A percentile compares a stretch with the other conserved stretches of the same genome.
Conservation (phyloP, 2,888 invertebrate genomes). For the Scaptomyza caliginosa region DNA sequence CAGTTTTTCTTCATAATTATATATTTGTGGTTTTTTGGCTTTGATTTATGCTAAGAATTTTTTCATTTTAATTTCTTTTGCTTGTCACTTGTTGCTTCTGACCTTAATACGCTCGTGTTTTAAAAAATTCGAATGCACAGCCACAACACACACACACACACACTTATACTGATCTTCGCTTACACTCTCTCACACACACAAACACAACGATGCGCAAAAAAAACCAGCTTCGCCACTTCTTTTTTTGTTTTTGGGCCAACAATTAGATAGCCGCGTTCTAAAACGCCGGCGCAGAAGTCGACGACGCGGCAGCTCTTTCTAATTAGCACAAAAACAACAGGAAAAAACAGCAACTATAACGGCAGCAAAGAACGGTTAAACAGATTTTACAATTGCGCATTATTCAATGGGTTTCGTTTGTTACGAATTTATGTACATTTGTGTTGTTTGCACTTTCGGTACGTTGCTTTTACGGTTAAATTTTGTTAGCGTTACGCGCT, state of each 20-base stretch:
- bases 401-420: conserved; percentile 27
- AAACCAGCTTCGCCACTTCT: conserved; percentile 64
- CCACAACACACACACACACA: conserved; percentile 25
- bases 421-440: conserved; percentile 27
- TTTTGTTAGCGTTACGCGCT: conserved; percentile 54
- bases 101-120: conserved; percentile 67
- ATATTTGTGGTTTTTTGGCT: conserved; percentile 25
- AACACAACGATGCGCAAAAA: conserved; percentile 56
- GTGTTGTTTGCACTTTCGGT: conserved; percentile 54
- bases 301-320: conserved; percentile 41
- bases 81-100: conserved; percentile 73
- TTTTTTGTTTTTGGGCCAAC: conserved; percentile 62
- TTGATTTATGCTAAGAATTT: conserved; percentile 63
- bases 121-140: conserved; percentile 72
- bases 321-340: conserved; percentile 55
- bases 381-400: conserved; percentile 27
- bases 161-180: conserved; percentile 9
- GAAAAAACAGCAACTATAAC: conserved; percentile 27
- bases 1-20: conserved; percentile 13
- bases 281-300: conserved; percentile 60
- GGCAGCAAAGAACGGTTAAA: conserved; percentile 38
- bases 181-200: conserved; percentile 24
- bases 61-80: neutral
- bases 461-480: conserved; percentile 47
- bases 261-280: conserved; percentile 55